phyloP scores from a whole-genome alignment of 2,888 invertebrate genomes.

The Magallana nippona region DNA sequence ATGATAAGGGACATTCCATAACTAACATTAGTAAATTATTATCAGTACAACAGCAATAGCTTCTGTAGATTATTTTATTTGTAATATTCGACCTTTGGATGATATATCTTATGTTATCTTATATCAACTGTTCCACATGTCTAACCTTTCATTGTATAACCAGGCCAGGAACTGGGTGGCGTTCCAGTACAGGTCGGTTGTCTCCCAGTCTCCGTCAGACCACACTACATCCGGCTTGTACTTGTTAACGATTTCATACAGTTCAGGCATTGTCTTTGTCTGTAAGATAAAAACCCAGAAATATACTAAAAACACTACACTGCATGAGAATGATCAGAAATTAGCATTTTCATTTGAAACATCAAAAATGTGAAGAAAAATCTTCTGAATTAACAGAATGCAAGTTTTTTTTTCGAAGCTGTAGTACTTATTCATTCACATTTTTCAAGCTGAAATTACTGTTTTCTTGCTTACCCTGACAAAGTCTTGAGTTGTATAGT shows the following conservation, averaged over 20 bases:
- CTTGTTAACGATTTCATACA: conserved; percentile 84
- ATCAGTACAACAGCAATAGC: no score
- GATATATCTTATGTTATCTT: conserved; percentile 4
- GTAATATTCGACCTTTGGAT: no score
- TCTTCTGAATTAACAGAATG: neutral
- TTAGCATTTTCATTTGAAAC: neutral
- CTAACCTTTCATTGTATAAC: conserved; percentile 79
- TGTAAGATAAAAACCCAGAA: conserved; percentile 52
- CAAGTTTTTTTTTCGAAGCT: neutral
- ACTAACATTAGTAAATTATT: no score
- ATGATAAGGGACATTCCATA: no score
- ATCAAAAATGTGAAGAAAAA: neutral
- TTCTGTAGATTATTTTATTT: no score
- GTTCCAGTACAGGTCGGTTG: conserved; percentile 82
- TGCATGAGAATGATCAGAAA: no score
- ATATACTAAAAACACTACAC: no score
- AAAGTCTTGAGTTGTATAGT: conserved; percentile 83
- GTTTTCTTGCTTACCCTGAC: conserved; percentile 77
- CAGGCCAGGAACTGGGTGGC: conserved; percentile 78
- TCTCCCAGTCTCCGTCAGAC: conserved; percentile 88
- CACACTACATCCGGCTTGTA: conserved; percentile 79
- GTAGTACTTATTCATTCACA: neutral
- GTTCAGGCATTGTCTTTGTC: conserved; percentile 82
- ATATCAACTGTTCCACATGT: neutral
- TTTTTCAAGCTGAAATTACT: neutral